These are phyloP conservation scores for Erpobdella octoculata DNA, from an alignment of 2,888 invertebrate genomes.

Conservation along the genomic window DNA sequence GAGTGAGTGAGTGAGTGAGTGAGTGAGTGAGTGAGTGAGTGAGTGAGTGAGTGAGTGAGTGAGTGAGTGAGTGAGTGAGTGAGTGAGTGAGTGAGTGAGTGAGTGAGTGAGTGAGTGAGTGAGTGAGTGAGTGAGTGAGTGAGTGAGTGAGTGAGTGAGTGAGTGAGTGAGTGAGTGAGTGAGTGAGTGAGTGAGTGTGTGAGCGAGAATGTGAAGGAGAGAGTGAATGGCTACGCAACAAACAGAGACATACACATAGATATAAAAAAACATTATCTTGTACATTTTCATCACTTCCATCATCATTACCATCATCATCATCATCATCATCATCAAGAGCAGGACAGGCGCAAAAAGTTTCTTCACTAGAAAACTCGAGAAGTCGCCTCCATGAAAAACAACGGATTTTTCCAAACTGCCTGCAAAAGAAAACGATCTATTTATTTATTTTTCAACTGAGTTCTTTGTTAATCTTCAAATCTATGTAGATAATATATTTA, in stretches of 20 bases:
- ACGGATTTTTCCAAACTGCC: too few species aligned
- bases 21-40: constrained; percentile 2
- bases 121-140: constrained; percentile 32
- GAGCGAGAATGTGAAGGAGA: constrained; percentile 30
- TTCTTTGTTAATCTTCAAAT: too few species aligned
- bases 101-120: constrained; percentile 2
- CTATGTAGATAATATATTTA: too few species aligned
- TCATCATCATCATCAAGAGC: not conserved
- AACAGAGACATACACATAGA: too few species aligned
- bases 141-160: constrained; percentile 32
- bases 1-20: constrained; percentile 2
- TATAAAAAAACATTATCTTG: not conserved
- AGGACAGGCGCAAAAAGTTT: too few species aligned
- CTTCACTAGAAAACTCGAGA: too few species aligned
- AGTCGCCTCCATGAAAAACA: too few species aligned
- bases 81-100: constrained; percentile 4
- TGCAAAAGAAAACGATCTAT: too few species aligned
- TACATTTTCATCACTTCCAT: not conserved
- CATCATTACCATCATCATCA: not conserved
- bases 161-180: constrained; percentile 32
- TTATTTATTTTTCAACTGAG: too few species aligned
- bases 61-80: not conserved
- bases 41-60: constrained; percentile 2
- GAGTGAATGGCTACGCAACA: too few species aligned
- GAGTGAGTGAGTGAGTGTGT: constrained; percentile 31